phyloP scores from a whole-genome alignment of 2,113 vertebrate genomes.

The Chloropsis hardwickii region DNA sequence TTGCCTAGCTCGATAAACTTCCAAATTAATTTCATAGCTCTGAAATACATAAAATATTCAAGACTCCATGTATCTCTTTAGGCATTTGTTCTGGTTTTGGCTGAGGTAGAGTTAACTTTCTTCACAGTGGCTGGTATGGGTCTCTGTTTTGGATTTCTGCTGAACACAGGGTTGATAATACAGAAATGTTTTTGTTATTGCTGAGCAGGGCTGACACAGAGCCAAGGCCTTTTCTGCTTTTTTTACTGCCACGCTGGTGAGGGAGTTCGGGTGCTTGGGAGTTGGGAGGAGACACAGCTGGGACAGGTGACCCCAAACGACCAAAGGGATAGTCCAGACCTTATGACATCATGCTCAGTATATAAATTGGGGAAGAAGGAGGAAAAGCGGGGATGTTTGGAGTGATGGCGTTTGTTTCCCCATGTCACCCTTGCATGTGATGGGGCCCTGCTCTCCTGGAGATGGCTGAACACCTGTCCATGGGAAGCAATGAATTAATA shows the following conservation, averaged over 20 bases:
- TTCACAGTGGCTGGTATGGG: no score
- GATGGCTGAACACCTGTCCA: neutral
- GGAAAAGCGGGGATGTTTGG: neutral
- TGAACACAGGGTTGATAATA: neutral
- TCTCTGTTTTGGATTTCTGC: neutral
- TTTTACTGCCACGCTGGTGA: accelerated
- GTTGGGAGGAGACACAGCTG: accelerated
- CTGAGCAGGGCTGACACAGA: neutral
- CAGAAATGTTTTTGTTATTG: neutral
- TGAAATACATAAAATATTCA: neutral
- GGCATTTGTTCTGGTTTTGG: neutral
- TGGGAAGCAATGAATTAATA: neutral
- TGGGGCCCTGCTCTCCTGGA: neutral
- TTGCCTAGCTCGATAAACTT: neutral
- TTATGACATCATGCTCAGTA: accelerated
- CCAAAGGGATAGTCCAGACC: neutral
- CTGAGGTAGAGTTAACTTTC: neutral
- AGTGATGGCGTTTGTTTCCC: neutral
- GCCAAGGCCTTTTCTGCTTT: neutral
- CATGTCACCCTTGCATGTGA: accelerated
- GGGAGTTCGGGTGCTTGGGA: accelerated
- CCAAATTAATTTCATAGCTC: neutral
- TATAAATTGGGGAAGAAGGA: neutral
- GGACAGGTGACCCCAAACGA: neutral
- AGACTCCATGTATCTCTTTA: neutral